phyloP scores from a whole-genome alignment of 2,797 vertebrate genomes.

The Cyprinodon diabolis region DNA sequence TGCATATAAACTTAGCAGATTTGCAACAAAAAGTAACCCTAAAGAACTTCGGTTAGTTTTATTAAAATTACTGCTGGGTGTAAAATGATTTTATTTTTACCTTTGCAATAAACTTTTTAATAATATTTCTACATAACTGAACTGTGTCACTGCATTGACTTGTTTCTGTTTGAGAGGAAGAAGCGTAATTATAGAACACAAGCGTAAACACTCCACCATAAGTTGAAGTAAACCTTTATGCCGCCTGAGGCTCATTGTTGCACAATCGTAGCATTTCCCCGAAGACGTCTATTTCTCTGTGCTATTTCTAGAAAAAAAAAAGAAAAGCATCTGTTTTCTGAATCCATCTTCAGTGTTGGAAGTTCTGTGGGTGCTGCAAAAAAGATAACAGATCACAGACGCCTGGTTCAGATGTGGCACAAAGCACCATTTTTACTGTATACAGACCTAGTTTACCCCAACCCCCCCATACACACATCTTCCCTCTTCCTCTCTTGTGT shows the following conservation, averaged over 20 bases:
- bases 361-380: slow-evolving; percentile 46
- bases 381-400: slow-evolving; percentile 36
- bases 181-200: not conserved
- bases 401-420: slow-evolving; percentile 35
- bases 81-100: not conserved
- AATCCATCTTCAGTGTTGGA: slow-evolving; percentile 52
- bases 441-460: slow-evolving; percentile 40
- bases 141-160: not conserved
- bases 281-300: slow-evolving; percentile 11
- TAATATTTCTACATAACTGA: not conserved
- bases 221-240: not conserved
- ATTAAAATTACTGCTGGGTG: not conserved
- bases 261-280: slow-evolving; percentile 30
- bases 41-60: no score
- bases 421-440: slow-evolving; percentile 43
- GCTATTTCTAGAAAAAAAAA: not conserved
- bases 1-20: no score
- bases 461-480: not conserved
- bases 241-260: slow-evolving; percentile 32
- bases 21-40: no score
- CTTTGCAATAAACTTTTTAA: not conserved
- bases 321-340: slow-evolving; percentile 7
- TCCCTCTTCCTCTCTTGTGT: slow-evolving; percentile 25
- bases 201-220: not conserved
- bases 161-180: not conserved